Evolutionary conservation across 2,113 vertebrate genomes (phyloP).

Genomic region (Petrocephalus microphthalmus): DNA sequence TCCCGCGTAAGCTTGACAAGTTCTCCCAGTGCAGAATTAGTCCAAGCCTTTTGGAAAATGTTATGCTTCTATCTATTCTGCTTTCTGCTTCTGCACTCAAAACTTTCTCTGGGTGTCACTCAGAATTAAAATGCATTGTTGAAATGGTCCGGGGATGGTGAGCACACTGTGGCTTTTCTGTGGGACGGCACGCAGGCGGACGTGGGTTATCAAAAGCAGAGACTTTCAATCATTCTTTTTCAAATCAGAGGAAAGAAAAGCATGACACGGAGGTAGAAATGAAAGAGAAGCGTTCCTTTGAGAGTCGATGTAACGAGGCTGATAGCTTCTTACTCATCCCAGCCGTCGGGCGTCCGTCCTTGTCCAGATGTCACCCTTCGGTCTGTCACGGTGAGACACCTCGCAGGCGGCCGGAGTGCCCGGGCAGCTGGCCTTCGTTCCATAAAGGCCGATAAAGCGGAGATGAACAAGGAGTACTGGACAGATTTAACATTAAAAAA

Average conservation of each 20-base stretch:
- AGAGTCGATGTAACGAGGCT: not conserved
- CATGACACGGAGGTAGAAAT: no score
- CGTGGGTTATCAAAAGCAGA: not conserved
- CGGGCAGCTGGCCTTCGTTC: conserved; percentile 22
- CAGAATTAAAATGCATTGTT: not conserved
- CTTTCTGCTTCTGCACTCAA: not conserved
- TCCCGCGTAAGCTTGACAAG: not conserved
- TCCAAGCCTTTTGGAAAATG: conserved; percentile 6
- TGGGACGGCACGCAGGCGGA: not conserved
- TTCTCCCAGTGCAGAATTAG: not conserved
- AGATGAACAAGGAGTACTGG: not conserved
- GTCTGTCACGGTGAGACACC: not conserved
- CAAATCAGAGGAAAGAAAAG: not conserved
- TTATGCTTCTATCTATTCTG: not conserved
- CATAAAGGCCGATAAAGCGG: not conserved
- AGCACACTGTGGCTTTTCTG: not conserved
- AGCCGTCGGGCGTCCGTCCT: not conserved
- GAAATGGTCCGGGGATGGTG: not conserved
- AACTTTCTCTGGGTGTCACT: not conserved
- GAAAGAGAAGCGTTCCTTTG: not conserved
- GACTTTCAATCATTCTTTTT: not conserved
- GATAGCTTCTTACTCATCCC: not conserved
- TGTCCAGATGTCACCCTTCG: not conserved
- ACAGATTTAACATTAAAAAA: not conserved
- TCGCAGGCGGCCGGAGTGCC: not conserved